Evolutionary conservation across 2,113 vertebrate genomes (phyloP), one percentile per base, ranked within the genome.

Genomic region (Dissostichus mawsoni): DNA sequence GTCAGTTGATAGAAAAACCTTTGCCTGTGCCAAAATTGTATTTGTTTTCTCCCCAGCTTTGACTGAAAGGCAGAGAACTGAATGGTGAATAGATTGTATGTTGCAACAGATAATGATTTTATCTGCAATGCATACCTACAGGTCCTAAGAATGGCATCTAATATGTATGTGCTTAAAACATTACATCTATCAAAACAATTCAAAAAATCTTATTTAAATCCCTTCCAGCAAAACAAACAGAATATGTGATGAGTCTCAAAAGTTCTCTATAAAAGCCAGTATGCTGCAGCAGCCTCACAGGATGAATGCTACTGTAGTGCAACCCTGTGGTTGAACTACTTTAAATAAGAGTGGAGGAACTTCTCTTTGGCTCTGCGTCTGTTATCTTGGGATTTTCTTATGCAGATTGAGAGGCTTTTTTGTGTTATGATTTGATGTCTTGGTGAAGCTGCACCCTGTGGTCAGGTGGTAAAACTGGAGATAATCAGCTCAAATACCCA

Each of bases 1-100:
- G 63, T 65, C 44, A 59, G 66, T 72, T 87, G 79, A 86, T 82
- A 76, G 86, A 89, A 89, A 91, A 87, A 85, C 69, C 36, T 75
- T 83, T 74, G 62, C 50, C 33, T 57, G 63, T 80, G 81, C 85
- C 67, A 63, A 83, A 86, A 84, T 70, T 51, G 53, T 74, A 67
- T 88, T 89, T 81, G 71, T 82, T 86, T 87, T 81, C 61, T 79
- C 65, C 55, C 82, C 41, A 33, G 59, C 80, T 75, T 77, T 69
- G 75, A 86, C 70, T 29, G 82, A 78, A 77, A 69, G n/a, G 23
- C 36, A 44, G 61, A 58, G 62, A 80, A 75, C 51, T 74, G 44
- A 62, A 78, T 50, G n/a, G 62, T 74, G 69, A 83, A 86, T 76
- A 76, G 80, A 75, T 47, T 59, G 41, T 57, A 52, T 76, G 71